Evolutionary conservation across 2,113 vertebrate genomes (phyloP).

Genomic region (Tupaia chinensis): DNA sequence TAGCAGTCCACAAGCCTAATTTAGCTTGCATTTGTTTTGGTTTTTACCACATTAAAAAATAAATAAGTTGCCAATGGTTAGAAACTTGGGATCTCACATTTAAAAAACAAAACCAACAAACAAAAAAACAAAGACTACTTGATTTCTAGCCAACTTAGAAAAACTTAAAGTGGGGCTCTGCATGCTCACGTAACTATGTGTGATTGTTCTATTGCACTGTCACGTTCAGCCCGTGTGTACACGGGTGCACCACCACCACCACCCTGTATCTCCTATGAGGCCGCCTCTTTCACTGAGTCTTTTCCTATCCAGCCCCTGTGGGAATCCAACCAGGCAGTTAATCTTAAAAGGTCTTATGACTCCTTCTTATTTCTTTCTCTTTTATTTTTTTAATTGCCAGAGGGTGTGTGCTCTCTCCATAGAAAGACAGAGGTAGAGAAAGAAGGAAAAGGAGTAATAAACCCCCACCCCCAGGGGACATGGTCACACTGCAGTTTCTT

Average conservation of each 20-base stretch:
- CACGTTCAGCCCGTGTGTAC: background rate
- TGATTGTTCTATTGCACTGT: background rate
- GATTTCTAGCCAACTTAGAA: background rate
- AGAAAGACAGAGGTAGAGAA: too few relatives aligned
- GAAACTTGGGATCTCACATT: background rate
- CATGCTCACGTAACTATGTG: background rate
- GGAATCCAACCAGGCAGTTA: background rate
- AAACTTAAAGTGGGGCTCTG: background rate
- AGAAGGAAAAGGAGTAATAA: too few relatives aligned
- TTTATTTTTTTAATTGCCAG: background rate
- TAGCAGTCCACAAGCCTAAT: background rate
- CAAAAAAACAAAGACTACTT: too few relatives aligned
- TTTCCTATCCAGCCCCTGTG: background rate
- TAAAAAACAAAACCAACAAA: background rate
- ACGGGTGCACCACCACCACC: too few relatives aligned
- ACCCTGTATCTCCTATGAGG: accelerated
- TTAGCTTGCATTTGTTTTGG: background rate
- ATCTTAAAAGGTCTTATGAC: background rate
- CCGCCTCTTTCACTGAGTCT: background rate
- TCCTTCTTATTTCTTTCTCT: background rate
- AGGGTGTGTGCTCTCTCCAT: too few relatives aligned
- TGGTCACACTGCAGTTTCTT: too few relatives aligned
- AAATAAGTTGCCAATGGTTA: background rate
- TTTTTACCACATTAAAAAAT: background rate
- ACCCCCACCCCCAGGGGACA: too few relatives aligned